A percentile compares a stretch with the other conserved stretches of the same genome.
phyloP scores from a whole-genome alignment of 2,113 vertebrate genomes.

The Pica pica region DNA sequence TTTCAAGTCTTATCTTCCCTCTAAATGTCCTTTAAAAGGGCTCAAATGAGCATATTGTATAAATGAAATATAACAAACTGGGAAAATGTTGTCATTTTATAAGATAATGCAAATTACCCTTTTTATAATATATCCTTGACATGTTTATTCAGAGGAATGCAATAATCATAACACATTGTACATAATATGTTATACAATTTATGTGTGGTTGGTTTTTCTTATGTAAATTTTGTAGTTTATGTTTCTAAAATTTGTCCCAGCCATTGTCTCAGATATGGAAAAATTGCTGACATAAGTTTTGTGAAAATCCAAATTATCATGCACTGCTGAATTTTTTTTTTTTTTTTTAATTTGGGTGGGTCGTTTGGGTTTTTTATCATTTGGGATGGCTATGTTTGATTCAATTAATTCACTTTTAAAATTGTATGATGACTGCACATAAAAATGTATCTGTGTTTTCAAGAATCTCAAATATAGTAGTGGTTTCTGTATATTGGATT shows the following conservation, averaged over 20 bases:
- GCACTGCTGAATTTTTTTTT: rapidly evolving
- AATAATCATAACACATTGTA: not conserved
- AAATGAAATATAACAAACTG: not conserved
- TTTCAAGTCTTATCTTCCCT: not conserved
- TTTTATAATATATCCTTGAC: not conserved
- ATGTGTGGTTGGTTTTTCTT: not conserved
- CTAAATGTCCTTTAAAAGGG: not conserved
- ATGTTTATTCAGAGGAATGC: not conserved
- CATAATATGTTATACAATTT: not conserved
- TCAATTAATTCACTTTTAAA: not conserved
- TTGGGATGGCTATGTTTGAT: not conserved
- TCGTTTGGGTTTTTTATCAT: rapidly evolving
- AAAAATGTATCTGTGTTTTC: not conserved
- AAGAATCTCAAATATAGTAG: not conserved
- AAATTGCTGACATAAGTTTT: not conserved
- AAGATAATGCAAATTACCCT: not conserved
- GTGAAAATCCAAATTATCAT: not conserved
- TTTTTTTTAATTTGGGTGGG: not conserved
- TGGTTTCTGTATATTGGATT: not conserved
- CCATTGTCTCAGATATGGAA: not conserved
- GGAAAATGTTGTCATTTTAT: not conserved
- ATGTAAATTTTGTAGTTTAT: not conserved
- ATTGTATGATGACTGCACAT: not conserved
- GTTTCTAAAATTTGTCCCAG: not conserved
- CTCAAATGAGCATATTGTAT: not conserved